Evolutionary conservation across 2,113 vertebrate genomes (phyloP).

Genomic region (Barnardius zonarius): DNA sequence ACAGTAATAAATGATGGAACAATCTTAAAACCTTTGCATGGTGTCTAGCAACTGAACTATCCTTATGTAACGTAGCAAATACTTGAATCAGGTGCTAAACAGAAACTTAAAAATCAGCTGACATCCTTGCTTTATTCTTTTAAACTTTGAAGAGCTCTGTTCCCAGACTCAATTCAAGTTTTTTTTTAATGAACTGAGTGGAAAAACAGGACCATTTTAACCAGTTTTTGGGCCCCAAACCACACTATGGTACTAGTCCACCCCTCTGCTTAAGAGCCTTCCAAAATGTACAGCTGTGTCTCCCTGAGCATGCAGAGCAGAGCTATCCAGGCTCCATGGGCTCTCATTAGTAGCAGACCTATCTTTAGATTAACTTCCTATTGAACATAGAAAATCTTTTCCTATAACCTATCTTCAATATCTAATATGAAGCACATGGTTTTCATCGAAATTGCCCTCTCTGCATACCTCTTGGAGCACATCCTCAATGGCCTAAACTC

Average conservation of each 20-base stretch:
- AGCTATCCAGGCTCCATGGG: background rate
- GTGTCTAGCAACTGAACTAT: background rate
- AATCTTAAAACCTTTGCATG: background rate
- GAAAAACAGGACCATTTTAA: background rate
- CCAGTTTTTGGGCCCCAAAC: background rate
- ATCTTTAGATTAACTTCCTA: background rate
- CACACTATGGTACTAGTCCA: background rate
- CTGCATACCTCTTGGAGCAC: background rate
- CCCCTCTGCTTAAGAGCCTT: background rate
- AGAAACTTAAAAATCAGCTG: background rate
- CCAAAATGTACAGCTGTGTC: background rate
- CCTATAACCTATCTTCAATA: background rate
- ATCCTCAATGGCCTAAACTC: background rate
- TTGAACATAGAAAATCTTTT: background rate
- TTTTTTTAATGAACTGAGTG: background rate
- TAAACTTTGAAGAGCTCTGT: background rate
- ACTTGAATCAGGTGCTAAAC: background rate
- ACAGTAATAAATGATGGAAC: constrained; percentile 46
- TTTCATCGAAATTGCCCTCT: background rate
- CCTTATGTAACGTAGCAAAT: background rate
- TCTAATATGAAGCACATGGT: background rate
- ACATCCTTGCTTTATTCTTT: background rate
- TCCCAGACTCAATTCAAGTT: background rate
- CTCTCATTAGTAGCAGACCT: background rate
- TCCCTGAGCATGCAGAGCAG: background rate